These are phyloP conservation scores for Canis aureus DNA, from an alignment of 2,113 vertebrate species.

Conservation along the genomic window DNA sequence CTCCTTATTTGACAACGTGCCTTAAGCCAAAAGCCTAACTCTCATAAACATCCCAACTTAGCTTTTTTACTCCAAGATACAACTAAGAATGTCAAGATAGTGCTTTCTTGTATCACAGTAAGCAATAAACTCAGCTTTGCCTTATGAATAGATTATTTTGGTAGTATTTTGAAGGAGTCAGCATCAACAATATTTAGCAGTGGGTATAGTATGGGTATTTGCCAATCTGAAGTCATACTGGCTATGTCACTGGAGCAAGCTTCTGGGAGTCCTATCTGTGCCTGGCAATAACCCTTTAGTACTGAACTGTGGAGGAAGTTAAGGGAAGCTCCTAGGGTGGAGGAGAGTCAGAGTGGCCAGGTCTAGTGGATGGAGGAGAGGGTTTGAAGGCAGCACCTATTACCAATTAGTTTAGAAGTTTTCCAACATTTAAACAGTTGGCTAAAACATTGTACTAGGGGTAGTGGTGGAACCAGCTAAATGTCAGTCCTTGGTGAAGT, in stretches of 20 bases:
- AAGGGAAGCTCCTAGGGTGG: not conserved
- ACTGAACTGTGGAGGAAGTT: not conserved
- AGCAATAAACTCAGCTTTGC: not conserved
- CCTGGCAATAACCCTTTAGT: not conserved
- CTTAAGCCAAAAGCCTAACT: not conserved
- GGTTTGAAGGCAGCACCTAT: not conserved
- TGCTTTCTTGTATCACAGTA: not conserved
- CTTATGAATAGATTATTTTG: not conserved
- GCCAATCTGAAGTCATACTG: not conserved
- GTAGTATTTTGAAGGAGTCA: not conserved
- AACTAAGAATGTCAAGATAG: not conserved
- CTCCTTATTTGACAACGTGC: not conserved
- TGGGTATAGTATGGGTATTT: not conserved
- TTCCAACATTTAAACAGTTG: not conserved
- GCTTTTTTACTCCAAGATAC: not conserved
- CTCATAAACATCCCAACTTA: not conserved
- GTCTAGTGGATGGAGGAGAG: not conserved
- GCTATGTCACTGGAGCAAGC: not conserved
- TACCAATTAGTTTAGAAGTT: not conserved
- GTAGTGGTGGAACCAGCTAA: not conserved
- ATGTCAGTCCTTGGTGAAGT: not conserved
- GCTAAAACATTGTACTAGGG: not conserved
- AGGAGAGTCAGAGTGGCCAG: not conserved
- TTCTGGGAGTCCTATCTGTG: not conserved
- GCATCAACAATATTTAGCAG: not conserved